Base-by-base conservation (phyloP, 2,888 invertebrate genomes). In the Stenodema calcarata region DNA sequence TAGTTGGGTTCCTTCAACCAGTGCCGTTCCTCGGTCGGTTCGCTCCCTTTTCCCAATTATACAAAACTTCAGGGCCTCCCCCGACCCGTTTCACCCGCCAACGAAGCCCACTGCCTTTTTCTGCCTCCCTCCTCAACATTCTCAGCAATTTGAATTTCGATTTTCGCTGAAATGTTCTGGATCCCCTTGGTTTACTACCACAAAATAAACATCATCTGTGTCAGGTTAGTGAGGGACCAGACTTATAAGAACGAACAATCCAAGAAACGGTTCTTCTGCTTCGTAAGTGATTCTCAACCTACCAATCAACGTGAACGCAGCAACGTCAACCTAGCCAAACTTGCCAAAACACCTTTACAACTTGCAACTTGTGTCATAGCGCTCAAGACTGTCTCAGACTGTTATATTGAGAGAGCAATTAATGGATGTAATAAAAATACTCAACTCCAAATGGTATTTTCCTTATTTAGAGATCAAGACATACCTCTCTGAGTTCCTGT, bases 401-500 rank as follows among this genome's bases (percentile, higher is more conserved):
- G n/a, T n/a, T n/a, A n/a, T n/a, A n/a, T n/a, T n/a, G n/a, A n/a
- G n/a, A n/a, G n/a, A n/a, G n/a, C n/a, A n/a, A n/a, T n/a, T n/a
- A n/a, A n/a, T n/a, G n/a, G n/a, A n/a, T n/a, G n/a, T n/a, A n/a
- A n/a, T n/a, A n/a, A n/a, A n/a, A n/a, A n/a, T n/a, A n/a, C n/a
- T n/a, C n/a, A n/a, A n/a, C n/a, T n/a, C n/a, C n/a, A n/a, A n/a
- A n/a, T n/a, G n/a, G n/a, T n/a, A n/a, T n/a, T n/a, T n/a, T n/a
- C n/a, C n/a, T n/a, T n/a, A n/a, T 50, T n/a, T 14, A 50, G 50
- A 0, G 6, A 50, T 16, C 30, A 27, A 6, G 44, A 78, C 78
- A 23, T 44, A 78, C 78, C 78, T 78, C 78, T 41, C 41, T 78
- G 78, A 14, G 16, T 78, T 42, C 78, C 78, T 78, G 78, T 4